phyloP scores from a whole-genome alignment of 2,888 invertebrate species.

The Mimachlamys varia region DNA sequence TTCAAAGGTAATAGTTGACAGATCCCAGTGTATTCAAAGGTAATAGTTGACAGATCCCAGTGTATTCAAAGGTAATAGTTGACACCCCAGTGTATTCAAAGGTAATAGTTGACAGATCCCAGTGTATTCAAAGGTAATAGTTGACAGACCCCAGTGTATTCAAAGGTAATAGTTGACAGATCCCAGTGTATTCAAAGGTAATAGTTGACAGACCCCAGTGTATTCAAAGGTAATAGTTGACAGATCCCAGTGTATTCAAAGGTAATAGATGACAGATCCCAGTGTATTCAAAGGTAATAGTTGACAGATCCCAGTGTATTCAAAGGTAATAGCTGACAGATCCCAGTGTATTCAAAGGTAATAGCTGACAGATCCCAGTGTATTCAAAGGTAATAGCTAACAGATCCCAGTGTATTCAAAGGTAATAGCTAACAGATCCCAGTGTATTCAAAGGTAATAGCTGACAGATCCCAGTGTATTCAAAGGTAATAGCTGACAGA shows the following conservation, averaged over 20 bases:
- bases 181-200: no score
- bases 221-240: slow-evolving; percentile 77
- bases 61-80: slow-evolving; percentile 77
- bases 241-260: no score
- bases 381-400: slow-evolving; percentile 72
- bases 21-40: no score
- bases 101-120: slow-evolving; percentile 69
- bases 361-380: no score
- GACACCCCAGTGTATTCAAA: no score
- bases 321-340: slow-evolving; percentile 72
- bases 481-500: slow-evolving; percentile 78
- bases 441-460: no score
- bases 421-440: no score
- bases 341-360: slow-evolving; percentile 74
- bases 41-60: slow-evolving; percentile 67
- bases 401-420: slow-evolving; percentile 71
- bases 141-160: slow-evolving; percentile 67
- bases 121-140: slow-evolving; percentile 74
- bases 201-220: slow-evolving; percentile 63
- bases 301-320: no score
- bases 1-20: slow-evolving; percentile 78
- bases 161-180: slow-evolving; percentile 78
- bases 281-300: slow-evolving; percentile 75
- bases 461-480: slow-evolving; percentile 67
- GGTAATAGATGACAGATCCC: slow-evolving; percentile 69